Evolutionary conservation across 2,113 vertebrate genomes (phyloP), one percentile per base, ranked within the genome.

Genomic region (Chitala chitala): DNA sequence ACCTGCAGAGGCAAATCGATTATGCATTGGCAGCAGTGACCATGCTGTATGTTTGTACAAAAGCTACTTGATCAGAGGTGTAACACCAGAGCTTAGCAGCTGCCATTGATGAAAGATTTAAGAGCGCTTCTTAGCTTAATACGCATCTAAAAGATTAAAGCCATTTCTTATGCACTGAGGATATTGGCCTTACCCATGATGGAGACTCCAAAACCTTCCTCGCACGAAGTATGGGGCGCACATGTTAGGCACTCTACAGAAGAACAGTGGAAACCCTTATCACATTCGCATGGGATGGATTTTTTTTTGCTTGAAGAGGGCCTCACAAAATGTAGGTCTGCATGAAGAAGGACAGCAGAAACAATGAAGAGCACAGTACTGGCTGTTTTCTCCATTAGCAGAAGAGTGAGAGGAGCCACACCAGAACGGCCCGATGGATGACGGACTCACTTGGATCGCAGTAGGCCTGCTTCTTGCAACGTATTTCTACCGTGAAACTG

Each of bases 391-490:
- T n/a, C n/a, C n/a, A n/a, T 3, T 22, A 4, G 46, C 68, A 53
- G 26, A 20, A 38, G 5, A 40, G 17, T n/a, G 46, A 71, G 8
- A 12, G 46, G 36, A 46, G 54, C 12, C 38, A 20, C 31, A 22
- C 12, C 3, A 17, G 13, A 6, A 20, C 29, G 31, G 3, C 59
- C 17, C 33, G 4, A 17, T 9, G 5, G 20, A 15, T 0, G 22
- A 15, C 1, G 44, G 22, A 72, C 91, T 86, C 76, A 92, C 91
- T 83, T 9, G 6, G 10, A 71, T 92, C 89, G 38, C 91, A 92
- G 74, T 74, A 83, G 0, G 80, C 85, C 42, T 92, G 91, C 0
- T 0, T 76, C 0, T 56, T 0, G 63, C 91, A 92, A 2, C 0
- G 17, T 0, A 0, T 0, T 0, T 79, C 0, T 0, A 0, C 40